Conservation (phyloP, 2,888 invertebrate genomes). For the Hypolimnas misippus region DNA sequence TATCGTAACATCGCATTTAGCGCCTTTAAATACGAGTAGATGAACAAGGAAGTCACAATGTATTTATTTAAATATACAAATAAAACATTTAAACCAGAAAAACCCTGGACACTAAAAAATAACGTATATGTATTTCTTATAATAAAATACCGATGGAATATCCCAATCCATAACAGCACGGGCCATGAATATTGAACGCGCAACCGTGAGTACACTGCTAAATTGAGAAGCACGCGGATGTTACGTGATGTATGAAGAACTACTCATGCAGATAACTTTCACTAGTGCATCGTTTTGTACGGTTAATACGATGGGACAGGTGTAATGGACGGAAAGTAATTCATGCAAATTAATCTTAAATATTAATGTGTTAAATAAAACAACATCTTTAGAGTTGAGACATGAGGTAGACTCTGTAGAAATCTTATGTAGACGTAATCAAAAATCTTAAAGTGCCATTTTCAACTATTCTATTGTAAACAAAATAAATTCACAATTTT, state of each 20-base stretch:
- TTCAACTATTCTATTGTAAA: too few relatives aligned
- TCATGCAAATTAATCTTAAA: constrained; percentile 2
- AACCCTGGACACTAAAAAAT: not conserved
- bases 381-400: not conserved
- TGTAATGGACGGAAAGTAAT: constrained; percentile 11
- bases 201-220: constrained; percentile 16
- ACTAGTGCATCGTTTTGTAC: constrained; percentile 20
- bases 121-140: not conserved
- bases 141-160: constrained; percentile 8
- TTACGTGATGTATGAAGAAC: constrained; percentile 26
- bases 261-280: constrained; percentile 36
- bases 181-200: constrained; percentile 31
- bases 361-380: not conserved
- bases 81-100: not conserved
- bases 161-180: constrained; percentile 5
- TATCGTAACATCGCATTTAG: not conserved
- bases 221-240: constrained; percentile 30
- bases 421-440: too few relatives aligned
- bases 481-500: too few relatives aligned
- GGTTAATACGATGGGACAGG: constrained; percentile 15
- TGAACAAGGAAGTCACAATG: too few relatives aligned
- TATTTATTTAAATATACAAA: not conserved
- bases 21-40: too few relatives aligned
- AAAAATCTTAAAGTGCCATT: too few relatives aligned
- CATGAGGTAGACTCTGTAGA: too few relatives aligned